phyloP scores from a whole-genome alignment of 2,888 invertebrate species.

The Drosophila pseudotakahashii region DNA sequence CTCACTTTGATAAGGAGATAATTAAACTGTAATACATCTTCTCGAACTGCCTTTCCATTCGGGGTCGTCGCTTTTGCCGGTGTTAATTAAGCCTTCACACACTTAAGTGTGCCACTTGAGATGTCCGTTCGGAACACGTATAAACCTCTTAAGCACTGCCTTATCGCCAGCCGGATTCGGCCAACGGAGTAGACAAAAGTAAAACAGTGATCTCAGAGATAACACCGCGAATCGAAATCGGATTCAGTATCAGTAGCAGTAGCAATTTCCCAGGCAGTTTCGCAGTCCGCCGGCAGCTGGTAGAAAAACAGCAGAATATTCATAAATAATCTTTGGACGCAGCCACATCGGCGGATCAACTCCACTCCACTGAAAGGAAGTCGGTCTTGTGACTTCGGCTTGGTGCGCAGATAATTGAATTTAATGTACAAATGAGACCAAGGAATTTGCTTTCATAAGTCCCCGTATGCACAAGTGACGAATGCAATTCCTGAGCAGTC shows the following conservation, averaged over 20 bases:
- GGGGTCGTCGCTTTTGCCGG: constrained; percentile 37
- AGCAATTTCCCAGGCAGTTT: constrained; percentile 30
- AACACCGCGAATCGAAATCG: constrained; percentile 24
- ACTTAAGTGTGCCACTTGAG: constrained; percentile 69
- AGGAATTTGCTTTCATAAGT: constrained; percentile 64
- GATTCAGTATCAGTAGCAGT: constrained; percentile 37
- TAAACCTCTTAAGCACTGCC: constrained; percentile 18
- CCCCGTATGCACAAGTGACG: constrained; percentile 35
- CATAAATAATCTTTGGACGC: constrained; percentile 42
- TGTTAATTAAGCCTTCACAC: constrained; percentile 75
- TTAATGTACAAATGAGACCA: constrained; percentile 64
- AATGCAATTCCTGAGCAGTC: constrained; percentile 19
- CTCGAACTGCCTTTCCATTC: constrained; percentile 16
- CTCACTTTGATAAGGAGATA: constrained; percentile 59
- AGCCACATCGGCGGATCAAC: constrained; percentile 28
- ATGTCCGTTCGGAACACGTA: constrained; percentile 27
- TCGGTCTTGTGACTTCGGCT: constrained; percentile 66
- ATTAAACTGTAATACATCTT: constrained; percentile 69
- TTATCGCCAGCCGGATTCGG: constrained; percentile 50
- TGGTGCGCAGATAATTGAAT: constrained; percentile 72
- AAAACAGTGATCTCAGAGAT: constrained; percentile 39
- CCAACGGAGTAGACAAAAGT: constrained; percentile 29
- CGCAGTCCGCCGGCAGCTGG: constrained; percentile 14
- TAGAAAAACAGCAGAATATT: constrained; percentile 25
- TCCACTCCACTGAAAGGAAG: constrained; percentile 54